Base-by-base conservation (phyloP, 2,113 vertebrate species). In the Tachycineta bicolor region DNA sequence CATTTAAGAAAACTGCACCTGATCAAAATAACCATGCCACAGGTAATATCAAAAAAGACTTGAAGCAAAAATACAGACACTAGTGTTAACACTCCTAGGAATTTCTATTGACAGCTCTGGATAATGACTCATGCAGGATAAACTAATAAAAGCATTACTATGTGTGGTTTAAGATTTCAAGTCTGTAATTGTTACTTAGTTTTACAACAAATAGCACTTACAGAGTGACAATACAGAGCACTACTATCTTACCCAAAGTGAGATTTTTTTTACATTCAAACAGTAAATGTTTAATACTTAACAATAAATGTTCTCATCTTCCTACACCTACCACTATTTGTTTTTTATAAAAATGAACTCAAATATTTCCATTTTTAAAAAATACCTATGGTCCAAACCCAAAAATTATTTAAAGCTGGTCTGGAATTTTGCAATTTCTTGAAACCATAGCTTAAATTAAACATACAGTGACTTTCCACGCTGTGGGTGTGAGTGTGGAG, bases 401-500 rank as follows among this genome's bases (percentile, higher is more conserved):
- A 43, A 74, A 60, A 29, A 28, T 5, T 49, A 43, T 53, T 77
- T 19, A 78, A 74, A 70, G 7, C 4, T 41, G 8, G 6, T 46
- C 12, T 50, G 41, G 18, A 64, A 47, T 39, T 77, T 67, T 56
- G 11, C 14, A 55, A 49, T 65, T 47, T 77, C 24, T 47, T 68
- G 28, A 77, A 89, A 60, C 5, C 16, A 12, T 10, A 33, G 3
- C 4, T 55, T 50, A 73, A 68, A 59, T 29, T 56, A 87, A 81
- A 60, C 4, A 37, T 26, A 33, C 0, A 5, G 13, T 56, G 37
- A 85, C 5, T 81, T 60, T 55, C 29, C 34, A 50, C 7, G 24
- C 6, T n/a, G 26, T 13, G 11, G 5, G 6, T 13, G 13, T n/a
- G 12, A 3, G 4, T 2, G 4, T 11, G 33, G 25, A 43, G 33